Conservation (phyloP, 2,113 vertebrate species). For the Burhinus oedicnemus region DNA sequence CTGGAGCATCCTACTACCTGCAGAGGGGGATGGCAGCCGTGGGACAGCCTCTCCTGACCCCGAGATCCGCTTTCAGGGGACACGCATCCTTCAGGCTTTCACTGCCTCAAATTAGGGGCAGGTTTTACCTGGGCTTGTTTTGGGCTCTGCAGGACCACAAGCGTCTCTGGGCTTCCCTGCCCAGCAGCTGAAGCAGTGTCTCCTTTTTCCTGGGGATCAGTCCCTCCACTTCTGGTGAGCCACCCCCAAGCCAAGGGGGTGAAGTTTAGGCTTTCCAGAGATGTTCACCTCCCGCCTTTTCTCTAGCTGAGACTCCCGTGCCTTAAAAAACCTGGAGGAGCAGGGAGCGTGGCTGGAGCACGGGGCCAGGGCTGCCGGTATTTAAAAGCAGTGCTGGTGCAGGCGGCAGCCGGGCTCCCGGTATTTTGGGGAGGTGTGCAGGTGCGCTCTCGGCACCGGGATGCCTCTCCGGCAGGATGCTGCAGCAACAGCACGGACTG, state of each 20-base stretch:
- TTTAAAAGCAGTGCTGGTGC: neutral
- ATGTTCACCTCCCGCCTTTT: neutral
- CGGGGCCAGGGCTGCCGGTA: no score
- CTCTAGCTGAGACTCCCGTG: neutral
- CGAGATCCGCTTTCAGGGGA: no score
- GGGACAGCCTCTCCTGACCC: neutral
- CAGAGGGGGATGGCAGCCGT: neutral
- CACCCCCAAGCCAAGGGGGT: neutral
- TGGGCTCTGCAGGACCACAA: neutral
- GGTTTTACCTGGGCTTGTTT: neutral
- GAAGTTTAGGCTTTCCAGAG: neutral
- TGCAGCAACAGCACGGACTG: neutral
- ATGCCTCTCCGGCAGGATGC: neutral
- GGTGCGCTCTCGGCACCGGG: accelerated
- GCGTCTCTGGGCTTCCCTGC: neutral
- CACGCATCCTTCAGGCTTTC: neutral
- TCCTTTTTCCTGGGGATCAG: neutral
- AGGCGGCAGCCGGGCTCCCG: neutral
- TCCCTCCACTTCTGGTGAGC: neutral
- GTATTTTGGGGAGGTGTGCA: neutral
- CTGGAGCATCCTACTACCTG: neutral
- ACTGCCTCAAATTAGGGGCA: neutral
- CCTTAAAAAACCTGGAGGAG: neutral
- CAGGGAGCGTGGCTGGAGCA: neutral
- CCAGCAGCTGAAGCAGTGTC: neutral